Evolutionary conservation across 2,113 vertebrate genomes (phyloP), one percentile per base, ranked within the genome.

Genomic region (Cyphomyrus plagiostoma): DNA sequence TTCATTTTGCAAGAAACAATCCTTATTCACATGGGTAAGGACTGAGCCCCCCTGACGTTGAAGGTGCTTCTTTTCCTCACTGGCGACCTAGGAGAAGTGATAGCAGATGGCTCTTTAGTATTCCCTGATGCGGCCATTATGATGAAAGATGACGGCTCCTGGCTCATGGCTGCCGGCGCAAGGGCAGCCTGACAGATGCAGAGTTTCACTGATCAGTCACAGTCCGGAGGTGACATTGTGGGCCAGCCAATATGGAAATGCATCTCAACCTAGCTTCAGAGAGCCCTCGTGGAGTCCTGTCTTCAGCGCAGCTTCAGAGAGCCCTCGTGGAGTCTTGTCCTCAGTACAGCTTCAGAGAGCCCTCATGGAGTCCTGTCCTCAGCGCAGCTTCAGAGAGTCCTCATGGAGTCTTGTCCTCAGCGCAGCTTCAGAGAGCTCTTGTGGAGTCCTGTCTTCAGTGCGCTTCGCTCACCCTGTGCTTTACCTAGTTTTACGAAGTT

Each of bases 41-140:
- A 23, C 13, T 15, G 17, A 66, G 42, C 19, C 85, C 85, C 52
- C 39, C 87, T 62, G 56, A 58, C 4, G 56, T 23, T 13, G 39
- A 88, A 49, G 46, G 42, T 49, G 46, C 21, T 89, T 21, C 26
- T 77, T 89, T 80, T 74, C 70, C 62, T 50, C 58, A 45, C 21
- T 30, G 45, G 62, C 45, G 26, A 45, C 56, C 52, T 39, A n/a
- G 87, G 53, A 88, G 42, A 49, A 35, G 70, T 1, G 17, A 80
- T 13, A 52, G 88, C 88, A 89, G 88, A 82, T 89, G 88, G 88
- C 74, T 89, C 74, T 84, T 89, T 89, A 89, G 77, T 89, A 82
- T 89, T 89, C 74, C 88, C 88, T 39, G 88, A 74, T 56, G 49
- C 50, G 8, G 46, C 48, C 70, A 45, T 89, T 83, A 82, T 83